phyloP scores from a whole-genome alignment of 2,113 vertebrate genomes.

The Hemichromis elongatus region DNA sequence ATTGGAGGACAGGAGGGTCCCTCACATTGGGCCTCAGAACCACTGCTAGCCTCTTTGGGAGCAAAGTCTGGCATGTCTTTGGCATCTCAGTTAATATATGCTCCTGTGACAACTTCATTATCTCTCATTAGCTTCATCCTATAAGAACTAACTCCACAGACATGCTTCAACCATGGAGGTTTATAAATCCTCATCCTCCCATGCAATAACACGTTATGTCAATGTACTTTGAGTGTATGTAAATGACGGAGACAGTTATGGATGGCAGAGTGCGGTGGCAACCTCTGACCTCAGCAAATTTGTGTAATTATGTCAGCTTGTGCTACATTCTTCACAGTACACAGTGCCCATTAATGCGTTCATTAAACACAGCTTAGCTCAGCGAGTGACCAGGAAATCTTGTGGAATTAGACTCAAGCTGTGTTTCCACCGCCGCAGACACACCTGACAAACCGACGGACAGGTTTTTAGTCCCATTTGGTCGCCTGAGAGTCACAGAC shows the following conservation, averaged over 20 bases:
- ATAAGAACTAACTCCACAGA: neutral
- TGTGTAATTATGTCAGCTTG: conserved; percentile 66
- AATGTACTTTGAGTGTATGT: neutral
- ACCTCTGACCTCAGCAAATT: conserved; percentile 52
- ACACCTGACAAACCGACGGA: conserved; percentile 31
- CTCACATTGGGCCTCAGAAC: neutral
- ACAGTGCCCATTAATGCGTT: conserved; percentile 66
- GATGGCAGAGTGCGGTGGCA: neutral
- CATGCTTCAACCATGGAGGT: neutral
- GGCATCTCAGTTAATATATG: neutral
- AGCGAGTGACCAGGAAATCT: conserved; percentile 68
- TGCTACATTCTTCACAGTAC: conserved; percentile 70
- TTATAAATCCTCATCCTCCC: neutral
- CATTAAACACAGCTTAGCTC: conserved; percentile 79
- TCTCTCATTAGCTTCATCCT: conserved; percentile 38
- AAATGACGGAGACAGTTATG: neutral
- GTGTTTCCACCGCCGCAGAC: conserved; percentile 59
- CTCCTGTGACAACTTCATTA: conserved; percentile 33
- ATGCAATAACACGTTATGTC: neutral
- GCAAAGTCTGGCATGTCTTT: neutral
- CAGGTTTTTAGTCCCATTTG: neutral
- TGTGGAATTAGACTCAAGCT: conserved; percentile 71
- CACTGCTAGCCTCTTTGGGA: neutral
- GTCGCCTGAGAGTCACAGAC: neutral
- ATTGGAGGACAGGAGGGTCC: neutral